Percentiles rank a stretch among this genome's conserved stretches.
Conservation (phyloP, 2,888 invertebrate species). For the Zootermopsis nevadensis region DNA sequence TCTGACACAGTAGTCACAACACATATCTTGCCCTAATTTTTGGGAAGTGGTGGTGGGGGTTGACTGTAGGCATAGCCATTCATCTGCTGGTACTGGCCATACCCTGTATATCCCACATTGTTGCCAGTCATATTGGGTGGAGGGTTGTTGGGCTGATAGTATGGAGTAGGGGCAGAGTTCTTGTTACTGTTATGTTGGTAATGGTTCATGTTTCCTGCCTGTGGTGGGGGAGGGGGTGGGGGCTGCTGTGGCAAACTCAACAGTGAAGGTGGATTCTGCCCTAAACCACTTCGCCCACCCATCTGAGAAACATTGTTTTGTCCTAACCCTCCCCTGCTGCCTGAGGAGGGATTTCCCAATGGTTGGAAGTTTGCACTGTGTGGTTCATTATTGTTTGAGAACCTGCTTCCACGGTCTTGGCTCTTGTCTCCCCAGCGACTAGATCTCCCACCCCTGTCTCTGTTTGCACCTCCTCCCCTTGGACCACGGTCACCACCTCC, state of each 20-base stretch:
- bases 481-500: conserved; percentile 25
- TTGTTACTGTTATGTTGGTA: conserved; percentile 29
- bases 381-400: conserved; percentile 32
- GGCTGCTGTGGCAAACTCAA: conserved; percentile 30
- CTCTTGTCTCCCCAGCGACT: conserved; percentile 45
- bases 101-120: background rate
- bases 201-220: conserved; percentile 19
- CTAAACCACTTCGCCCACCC: background rate
- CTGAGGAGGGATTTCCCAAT: conserved; percentile 20
- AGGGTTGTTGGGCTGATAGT: conserved; percentile 27
- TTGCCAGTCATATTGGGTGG: conserved; percentile 32
- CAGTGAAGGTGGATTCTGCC: conserved; percentile 18
- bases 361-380: conserved; percentile 40
- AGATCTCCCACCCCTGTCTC: conserved; percentile 28
- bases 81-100: conserved; percentile 38
- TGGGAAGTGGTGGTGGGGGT: conserved; percentile 45
- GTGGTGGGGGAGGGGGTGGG: conserved; percentile 41
- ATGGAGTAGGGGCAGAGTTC: background rate
- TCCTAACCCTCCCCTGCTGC: conserved; percentile 20
- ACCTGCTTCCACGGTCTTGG: conserved; percentile 27
- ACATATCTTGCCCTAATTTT: conserved; percentile 11
- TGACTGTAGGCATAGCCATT: conserved; percentile 44
- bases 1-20: conserved; percentile 10
- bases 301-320: background rate
- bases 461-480: conserved; percentile 31